Conservation (phyloP, 2,888 invertebrate species). For the Eilema sororculum region DNA sequence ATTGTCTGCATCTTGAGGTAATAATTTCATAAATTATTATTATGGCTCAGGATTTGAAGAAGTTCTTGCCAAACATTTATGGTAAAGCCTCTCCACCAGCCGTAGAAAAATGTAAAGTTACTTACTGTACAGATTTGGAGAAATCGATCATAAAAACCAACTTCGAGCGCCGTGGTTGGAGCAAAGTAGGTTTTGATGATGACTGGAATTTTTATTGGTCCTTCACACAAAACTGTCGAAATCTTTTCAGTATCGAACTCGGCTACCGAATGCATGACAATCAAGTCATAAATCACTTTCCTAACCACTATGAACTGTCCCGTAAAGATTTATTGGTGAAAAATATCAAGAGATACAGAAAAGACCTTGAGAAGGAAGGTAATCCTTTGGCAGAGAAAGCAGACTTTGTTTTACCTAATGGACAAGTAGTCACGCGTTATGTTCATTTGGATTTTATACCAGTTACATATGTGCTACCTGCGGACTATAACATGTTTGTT, state of each 20-base stretch:
- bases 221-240: constrained; percentile 94
- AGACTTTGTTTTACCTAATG: constrained; percentile 81
- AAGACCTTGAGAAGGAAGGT: constrained; percentile 96
- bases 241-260: constrained; percentile 96
- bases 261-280: constrained; percentile 97
- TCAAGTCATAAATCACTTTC: constrained; percentile 98
- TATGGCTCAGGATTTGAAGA: constrained; percentile 59
- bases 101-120: constrained; percentile 64
- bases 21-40: constrained; percentile 33
- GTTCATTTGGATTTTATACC: constrained; percentile 96
- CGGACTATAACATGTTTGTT: constrained; percentile 98
- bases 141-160: constrained; percentile 97
- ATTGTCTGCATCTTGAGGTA: not conserved
- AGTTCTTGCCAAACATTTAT: constrained; percentile 50
- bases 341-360: constrained; percentile 97
- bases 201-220: constrained; percentile 99
- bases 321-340: constrained; percentile 98
- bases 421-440: constrained; percentile 91
- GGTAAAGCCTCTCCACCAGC: constrained; percentile 51
- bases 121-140: constrained; percentile 93
- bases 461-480: constrained; percentile 96
- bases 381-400: constrained; percentile 93
- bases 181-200: constrained; percentile 93
- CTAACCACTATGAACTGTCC: constrained; percentile 97
- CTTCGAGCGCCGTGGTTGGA: constrained; percentile 97